Evolutionary conservation across 2,888 invertebrate genomes (phyloP), one percentile per base, ranked within the genome.

Genomic region (Holacanthella duospinosa): DNA sequence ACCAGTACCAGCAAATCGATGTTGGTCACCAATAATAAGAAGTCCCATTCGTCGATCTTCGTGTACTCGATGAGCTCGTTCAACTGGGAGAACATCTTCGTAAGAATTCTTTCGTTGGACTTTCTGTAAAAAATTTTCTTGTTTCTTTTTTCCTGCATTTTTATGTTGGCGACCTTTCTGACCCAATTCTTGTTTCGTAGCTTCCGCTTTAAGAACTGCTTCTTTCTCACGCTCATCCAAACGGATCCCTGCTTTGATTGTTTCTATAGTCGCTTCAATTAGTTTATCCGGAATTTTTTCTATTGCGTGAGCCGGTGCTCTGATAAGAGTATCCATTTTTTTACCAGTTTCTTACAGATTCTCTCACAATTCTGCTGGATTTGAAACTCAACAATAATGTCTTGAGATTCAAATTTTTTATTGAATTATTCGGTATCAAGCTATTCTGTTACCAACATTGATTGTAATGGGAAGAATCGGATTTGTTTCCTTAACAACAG

Each of bases 21-120:
- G 71, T 43, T 71, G 73, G 29, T 69, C 70, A 9, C 69, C 71
- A 56, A 69, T 64, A 21, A 73, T 53, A 0, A 69, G 59, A 48
- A 73, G 68, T 1, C 66, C 70, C 61, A 68, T 61, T 12, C 71
- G 64, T 29, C 73, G 63, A 54, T 71, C 71, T 43, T 68, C 69
- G 29, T 67, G 68, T 43, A 66, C 66, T 29, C 71, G 55, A 61
- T 71, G 69, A 36, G 0, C 66, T 66, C 4, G 62, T 61, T 19
- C 60, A 56, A 58, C 12, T 55, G 63, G 1, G 55, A 60, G 6
- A 59, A 36, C 24, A 48, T 64, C 36, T 64, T 59, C 53, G 63
- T 54, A 19, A 54, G 62, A 53, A 24, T 64, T 55, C 16, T 58
- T 59, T 29, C 55, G 59, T 24, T 29, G 48, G 48, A 27, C 16